Base-by-base conservation (phyloP, 2,113 vertebrate species). In the Pseudolaguvia tuberculata region DNA sequence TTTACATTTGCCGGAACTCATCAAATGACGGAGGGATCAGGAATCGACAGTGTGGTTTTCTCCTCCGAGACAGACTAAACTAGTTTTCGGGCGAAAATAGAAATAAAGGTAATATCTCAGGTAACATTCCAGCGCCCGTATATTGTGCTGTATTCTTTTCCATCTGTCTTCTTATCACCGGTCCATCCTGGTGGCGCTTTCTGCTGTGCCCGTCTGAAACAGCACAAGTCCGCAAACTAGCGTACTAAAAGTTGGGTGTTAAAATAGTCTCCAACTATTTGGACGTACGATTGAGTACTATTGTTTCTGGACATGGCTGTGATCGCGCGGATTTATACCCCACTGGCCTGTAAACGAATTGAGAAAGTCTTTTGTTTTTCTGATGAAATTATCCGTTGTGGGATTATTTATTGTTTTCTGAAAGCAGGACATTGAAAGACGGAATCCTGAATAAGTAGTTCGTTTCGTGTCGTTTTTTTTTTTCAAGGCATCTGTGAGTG, bases 61-160 rank as follows among this genome's bases (percentile, higher is more conserved):
- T 57, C 68, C 50, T 72, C 70, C 21, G 45, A 56, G 42, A 55
- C 68, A 75, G 47, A 35, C 57, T 80, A 84, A 78, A 80, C 82
- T 79, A 81, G 82, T 87, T 84, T 80, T 57, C 72, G 83, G 84
- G 85, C 82, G 83, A 84, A 85, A 70, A 65, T 78, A 73, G 73
- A 88, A 89, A 85, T 70, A 84, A 87, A 87, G 87, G 83, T 84
- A 84, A 86, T 82, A 88, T 91, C 91, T 92, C 91, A 92, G 91
- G 91, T 89, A 91, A 88, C 5, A 88, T 67, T 88, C 85, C 86
- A 88, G 88, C 86, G 88, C 87, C 86, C 90, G 70, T 76, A 65
- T 70, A 72, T 75, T 70, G 53, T 78, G 80, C 80, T 81, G 72
- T 75, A 75, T 58, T 74, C 79, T 59, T 66, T 56, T 69, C n/a